A percentile compares a stretch with the other conserved stretches of the same genome.
Evolutionary conservation across 2,113 vertebrate species (phyloP).

Genomic region (Noctilio leporinus): DNA sequence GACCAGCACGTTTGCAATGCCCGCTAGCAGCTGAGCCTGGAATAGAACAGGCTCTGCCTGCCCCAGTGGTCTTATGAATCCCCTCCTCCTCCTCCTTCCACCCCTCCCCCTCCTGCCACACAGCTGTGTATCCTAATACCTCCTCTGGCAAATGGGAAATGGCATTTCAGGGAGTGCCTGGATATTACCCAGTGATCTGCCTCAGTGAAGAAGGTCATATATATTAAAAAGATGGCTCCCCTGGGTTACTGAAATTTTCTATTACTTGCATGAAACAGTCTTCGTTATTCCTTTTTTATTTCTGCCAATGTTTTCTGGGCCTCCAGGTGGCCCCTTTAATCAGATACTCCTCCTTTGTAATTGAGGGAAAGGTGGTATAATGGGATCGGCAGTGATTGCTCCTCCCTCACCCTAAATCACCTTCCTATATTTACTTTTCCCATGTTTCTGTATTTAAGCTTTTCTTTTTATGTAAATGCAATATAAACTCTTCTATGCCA

Average conservation of each 20-base stretch:
- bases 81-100: too few species aligned
- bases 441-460: neutral
- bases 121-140: slow-evolving; percentile 15
- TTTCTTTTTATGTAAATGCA: neutral
- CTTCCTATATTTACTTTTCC: neutral
- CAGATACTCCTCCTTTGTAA: neutral
- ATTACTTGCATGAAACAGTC: neutral
- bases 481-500: neutral
- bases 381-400: neutral
- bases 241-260: slow-evolving; percentile 23
- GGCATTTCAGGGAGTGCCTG: slow-evolving; percentile 15
- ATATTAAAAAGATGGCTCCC: slow-evolving; percentile 29
- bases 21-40: neutral
- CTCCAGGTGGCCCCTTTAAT: neutral
- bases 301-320: neutral
- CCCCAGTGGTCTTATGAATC: neutral
- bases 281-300: neutral
- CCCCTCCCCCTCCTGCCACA: too few species aligned
- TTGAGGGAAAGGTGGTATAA: neutral
- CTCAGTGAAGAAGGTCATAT: slow-evolving; percentile 30
- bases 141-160: slow-evolving; percentile 41
- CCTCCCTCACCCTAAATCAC: neutral
- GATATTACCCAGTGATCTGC: slow-evolving; percentile 7
- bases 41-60: neutral
- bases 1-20: neutral